Evolutionary conservation across 2,113 vertebrate genomes (phyloP).

Genomic region (Alectura lathami): DNA sequence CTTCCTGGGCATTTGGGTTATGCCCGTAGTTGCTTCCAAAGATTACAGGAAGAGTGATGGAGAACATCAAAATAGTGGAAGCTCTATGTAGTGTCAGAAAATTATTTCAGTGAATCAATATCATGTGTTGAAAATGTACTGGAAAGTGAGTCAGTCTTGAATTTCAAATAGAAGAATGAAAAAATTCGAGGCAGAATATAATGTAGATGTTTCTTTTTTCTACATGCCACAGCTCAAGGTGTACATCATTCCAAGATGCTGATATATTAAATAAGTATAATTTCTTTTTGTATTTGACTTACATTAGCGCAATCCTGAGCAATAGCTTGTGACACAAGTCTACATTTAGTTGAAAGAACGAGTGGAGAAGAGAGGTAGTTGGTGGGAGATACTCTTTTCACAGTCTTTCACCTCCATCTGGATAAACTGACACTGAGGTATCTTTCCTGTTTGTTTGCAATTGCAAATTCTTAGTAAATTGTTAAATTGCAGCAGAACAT

Average conservation of each 20-base stretch:
- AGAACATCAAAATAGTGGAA: neutral
- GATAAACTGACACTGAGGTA: constrained; percentile 28
- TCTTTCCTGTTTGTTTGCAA: constrained; percentile 62
- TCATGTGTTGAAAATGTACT: neutral
- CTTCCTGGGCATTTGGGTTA: neutral
- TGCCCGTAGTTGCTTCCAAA: neutral
- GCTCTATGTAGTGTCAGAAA: neutral
- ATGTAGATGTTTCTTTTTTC: neutral
- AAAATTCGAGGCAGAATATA: neutral
- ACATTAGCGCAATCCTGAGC: neutral
- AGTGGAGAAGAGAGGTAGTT: neutral
- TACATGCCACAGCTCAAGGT: neutral
- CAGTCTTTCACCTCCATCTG: constrained; percentile 14
- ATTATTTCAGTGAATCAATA: neutral
- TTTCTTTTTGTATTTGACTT: neutral
- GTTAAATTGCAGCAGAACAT: constrained; percentile 65
- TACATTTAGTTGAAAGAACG: neutral
- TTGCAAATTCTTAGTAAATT: constrained; percentile 50
- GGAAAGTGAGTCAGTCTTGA: constrained; percentile 1
- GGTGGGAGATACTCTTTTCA: neutral
- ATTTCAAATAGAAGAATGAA: neutral
- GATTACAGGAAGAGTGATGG: neutral
- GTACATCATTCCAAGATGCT: neutral
- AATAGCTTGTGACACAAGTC: neutral
- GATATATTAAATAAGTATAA: neutral